Conservation (phyloP, 2,888 invertebrate species). For the Galerucella calmariensis region DNA sequence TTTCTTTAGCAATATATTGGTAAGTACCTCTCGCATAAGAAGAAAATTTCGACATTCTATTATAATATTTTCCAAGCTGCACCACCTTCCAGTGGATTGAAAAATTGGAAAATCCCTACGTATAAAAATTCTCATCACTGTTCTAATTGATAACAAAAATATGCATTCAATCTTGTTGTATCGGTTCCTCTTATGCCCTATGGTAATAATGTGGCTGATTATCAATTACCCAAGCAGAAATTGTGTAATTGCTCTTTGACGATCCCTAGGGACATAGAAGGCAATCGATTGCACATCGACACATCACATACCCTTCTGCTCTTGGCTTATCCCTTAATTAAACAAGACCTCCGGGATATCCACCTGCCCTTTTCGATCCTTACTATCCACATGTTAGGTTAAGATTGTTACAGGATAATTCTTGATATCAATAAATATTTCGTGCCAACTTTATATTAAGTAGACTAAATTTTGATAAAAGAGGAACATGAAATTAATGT, state of each 20-base stretch:
- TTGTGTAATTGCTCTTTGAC: constrained; percentile 71
- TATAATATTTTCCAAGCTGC: neutral
- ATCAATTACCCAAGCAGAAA: constrained; percentile 72
- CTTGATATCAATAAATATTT: no score
- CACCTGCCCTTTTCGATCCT: constrained; percentile 43
- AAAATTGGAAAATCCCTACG: no score
- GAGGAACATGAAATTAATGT: no score
- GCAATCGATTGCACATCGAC: constrained; percentile 61
- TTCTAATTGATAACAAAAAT: neutral
- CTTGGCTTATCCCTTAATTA: constrained; percentile 58
- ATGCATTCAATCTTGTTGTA: neutral
- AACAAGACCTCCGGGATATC: constrained; percentile 51
- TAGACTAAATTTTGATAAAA: no score
- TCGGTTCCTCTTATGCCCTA: constrained; percentile 12
- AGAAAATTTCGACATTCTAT: neutral
- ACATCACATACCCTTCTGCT: constrained; percentile 50
- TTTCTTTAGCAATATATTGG: neutral
- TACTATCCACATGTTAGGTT: neutral
- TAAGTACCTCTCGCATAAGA: neutral
- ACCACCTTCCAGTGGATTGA: no score
- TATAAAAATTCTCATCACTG: no score
- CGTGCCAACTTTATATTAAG: no score
- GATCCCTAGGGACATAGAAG: constrained; percentile 62
- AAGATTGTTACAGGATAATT: neutral
- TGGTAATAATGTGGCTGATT: constrained; percentile 64